These are phyloP conservation scores for Apodemus sylvaticus DNA, from an alignment of 2,113 vertebrate species.

Conservation along the genomic window DNA sequence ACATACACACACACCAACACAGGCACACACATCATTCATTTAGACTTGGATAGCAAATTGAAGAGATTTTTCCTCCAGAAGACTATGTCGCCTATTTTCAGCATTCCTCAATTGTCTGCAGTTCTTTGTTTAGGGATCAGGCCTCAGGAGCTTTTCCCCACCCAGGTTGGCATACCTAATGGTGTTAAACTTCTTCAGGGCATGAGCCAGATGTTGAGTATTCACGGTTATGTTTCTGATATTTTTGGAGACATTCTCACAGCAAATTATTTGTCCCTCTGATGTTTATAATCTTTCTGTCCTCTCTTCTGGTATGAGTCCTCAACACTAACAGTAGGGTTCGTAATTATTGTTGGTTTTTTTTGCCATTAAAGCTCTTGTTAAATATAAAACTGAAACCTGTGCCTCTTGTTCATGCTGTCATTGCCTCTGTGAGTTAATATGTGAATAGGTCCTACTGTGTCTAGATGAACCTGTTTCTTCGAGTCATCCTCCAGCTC, in stretches of 20 bases:
- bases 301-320: not conserved
- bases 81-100: not conserved
- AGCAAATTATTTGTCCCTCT: not conserved
- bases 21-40: not conserved
- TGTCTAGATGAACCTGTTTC: not conserved
- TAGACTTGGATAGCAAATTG: not conserved
- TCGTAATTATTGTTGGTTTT: slow-evolving; percentile 15
- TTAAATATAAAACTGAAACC: not conserved
- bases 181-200: not conserved
- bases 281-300: not conserved
- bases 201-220: not conserved
- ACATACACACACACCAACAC: not conserved
- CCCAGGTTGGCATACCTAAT: not conserved
- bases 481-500: not conserved
- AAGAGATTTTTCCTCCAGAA: not conserved
- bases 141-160: too few relatives aligned
- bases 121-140: not conserved
- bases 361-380: not conserved
- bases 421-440: not conserved
- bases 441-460: too few relatives aligned
- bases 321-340: not conserved
- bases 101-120: not conserved
- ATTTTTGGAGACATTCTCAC: not conserved
- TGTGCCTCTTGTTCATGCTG: not conserved
- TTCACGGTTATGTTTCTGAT: not conserved